Percentiles rank a stretch among this genome's conserved stretches.
These are phyloP conservation scores for Hylia prasina DNA, from an alignment of 2,113 vertebrate species.

Conservation along the genomic window DNA sequence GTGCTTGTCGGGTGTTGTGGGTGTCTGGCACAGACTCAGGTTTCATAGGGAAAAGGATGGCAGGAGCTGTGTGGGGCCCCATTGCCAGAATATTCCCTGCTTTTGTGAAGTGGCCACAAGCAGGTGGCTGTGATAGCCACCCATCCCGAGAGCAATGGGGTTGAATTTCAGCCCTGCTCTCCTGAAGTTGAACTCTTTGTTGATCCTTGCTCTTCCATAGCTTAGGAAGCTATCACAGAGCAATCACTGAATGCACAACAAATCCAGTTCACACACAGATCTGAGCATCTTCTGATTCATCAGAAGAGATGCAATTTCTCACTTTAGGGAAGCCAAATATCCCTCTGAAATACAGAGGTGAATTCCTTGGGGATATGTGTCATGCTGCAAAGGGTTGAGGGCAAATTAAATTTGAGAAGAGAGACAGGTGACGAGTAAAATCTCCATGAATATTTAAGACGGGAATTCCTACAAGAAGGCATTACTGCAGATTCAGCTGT, in stretches of 20 bases:
- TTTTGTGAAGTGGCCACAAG: background rate
- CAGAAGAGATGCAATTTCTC: background rate
- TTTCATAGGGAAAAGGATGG: background rate
- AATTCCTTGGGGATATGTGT: background rate
- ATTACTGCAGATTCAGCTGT: conserved; percentile 14
- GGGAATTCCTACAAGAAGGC: background rate
- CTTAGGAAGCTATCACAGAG: background rate
- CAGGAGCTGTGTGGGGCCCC: background rate
- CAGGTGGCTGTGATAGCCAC: background rate
- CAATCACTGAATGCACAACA: background rate
- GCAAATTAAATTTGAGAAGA: background rate
- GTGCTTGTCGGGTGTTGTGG: background rate
- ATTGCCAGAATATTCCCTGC: background rate
- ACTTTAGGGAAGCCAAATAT: background rate
- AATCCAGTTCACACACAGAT: background rate
- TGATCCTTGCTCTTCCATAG: background rate
- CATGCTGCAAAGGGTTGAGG: background rate
- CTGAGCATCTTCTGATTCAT: background rate
- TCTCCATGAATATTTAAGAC: background rate
- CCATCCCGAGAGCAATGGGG: background rate
- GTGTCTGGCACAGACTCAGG: background rate
- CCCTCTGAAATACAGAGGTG: background rate
- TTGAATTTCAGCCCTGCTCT: background rate
- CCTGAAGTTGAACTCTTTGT: background rate
- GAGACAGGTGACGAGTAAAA: background rate